Conservation (phyloP, 2,113 vertebrate genomes). For the Tursiops truncatus region DNA sequence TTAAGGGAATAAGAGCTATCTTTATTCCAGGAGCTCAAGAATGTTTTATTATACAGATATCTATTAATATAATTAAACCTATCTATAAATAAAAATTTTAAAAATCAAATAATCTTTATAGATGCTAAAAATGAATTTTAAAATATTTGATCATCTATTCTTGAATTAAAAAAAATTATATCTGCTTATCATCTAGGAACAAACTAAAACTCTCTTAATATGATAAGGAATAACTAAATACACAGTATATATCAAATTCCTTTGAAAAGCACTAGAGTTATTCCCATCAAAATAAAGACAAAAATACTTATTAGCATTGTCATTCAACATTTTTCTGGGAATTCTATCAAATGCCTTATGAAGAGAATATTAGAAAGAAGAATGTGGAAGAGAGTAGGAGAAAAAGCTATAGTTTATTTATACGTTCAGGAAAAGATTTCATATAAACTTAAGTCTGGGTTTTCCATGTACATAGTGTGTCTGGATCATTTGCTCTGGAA, state of each 20-base stretch:
- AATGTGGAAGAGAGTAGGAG: neutral
- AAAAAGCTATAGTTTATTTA: neutral
- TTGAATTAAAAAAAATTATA: neutral
- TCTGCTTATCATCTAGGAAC: neutral
- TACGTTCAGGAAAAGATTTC: neutral
- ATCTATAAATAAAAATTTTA: neutral
- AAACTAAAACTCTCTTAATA: neutral
- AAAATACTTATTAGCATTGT: neutral
- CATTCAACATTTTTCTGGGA: neutral
- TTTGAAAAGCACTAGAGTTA: neutral
- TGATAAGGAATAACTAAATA: neutral
- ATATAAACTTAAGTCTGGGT: neutral
- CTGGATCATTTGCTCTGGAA: neutral
- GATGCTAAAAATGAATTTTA: neutral
- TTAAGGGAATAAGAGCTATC: neutral
- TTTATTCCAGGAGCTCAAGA: neutral
- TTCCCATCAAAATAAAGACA: neutral
- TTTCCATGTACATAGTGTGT: neutral
- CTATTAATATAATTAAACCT: neutral
- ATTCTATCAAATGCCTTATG: neutral
- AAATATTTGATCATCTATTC: neutral
- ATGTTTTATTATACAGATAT: neutral
- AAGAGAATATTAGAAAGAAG: neutral
- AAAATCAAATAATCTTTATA: neutral
- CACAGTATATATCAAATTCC: neutral